Percentiles rank a stretch among this genome's conserved stretches.
These are phyloP conservation scores for Drosophila mettleri DNA, from an alignment of 2,888 invertebrate species.

Conservation along the genomic window DNA sequence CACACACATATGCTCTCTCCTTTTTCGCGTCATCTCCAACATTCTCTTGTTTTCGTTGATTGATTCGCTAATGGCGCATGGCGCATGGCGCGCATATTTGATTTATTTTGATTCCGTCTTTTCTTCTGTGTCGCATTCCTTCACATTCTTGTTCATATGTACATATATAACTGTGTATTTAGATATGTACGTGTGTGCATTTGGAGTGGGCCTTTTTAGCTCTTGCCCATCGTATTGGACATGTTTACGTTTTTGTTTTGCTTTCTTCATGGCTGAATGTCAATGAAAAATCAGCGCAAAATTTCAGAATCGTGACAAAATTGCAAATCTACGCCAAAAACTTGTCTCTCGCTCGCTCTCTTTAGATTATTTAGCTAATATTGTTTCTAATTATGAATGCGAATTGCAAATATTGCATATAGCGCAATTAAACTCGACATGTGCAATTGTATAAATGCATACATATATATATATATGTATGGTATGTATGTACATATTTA, in stretches of 20 bases:
- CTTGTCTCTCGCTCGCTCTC: background rate
- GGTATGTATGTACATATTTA: constrained; percentile 1
- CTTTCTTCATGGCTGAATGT: constrained; percentile 53
- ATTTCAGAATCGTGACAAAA: constrained; percentile 52
- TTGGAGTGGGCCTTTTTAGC: constrained; percentile 1
- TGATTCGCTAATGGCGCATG: constrained; percentile 35
- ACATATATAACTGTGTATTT: constrained; percentile 1
- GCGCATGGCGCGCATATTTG: constrained; percentile 25
- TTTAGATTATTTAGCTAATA: constrained; percentile 8
- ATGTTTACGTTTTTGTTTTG: constrained; percentile 46
- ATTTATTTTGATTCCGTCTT: constrained; percentile 38
- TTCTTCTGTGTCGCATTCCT: constrained; percentile 51
- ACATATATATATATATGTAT: constrained; percentile 2
- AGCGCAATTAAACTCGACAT: constrained; percentile 20
- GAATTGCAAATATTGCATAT: constrained; percentile 38
- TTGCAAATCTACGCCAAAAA: constrained; percentile 32
- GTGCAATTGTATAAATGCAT: constrained; percentile 6
- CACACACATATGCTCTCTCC: background rate
- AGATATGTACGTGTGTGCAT: background rate
- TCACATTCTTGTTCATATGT: constrained; percentile 3
- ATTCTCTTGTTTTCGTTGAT: constrained; percentile 31
- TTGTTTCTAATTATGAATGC: constrained; percentile 29
- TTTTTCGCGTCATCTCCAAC: background rate
- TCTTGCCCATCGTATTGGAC: constrained; percentile 11
- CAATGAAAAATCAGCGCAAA: constrained; percentile 61